Evolutionary conservation across 2,797 vertebrate species (phyloP).

Genomic region (Amniataba percoides): DNA sequence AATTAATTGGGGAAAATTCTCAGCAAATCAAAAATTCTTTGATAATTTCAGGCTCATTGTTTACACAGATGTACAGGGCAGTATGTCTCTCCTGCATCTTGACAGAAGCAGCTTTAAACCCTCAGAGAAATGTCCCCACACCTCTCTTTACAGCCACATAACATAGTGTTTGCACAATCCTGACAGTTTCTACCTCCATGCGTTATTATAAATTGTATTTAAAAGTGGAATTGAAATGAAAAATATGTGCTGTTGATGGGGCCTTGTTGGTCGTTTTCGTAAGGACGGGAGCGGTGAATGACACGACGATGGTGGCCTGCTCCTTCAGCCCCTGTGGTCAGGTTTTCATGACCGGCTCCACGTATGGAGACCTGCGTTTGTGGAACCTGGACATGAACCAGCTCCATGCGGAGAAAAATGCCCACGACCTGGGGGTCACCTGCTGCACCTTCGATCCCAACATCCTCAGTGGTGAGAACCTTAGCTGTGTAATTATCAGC

Average conservation of each 20-base stretch:
- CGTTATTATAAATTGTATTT: background rate
- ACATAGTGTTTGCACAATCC: constrained; percentile 9
- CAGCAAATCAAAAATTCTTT: background rate
- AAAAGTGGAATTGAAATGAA: background rate
- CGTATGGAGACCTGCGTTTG: constrained; percentile 92
- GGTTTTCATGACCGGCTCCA: constrained; percentile 93
- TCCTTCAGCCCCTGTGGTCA: constrained; percentile 92
- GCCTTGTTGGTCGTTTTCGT: constrained; percentile 36
- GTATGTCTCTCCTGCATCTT: background rate
- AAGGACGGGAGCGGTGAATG: constrained; percentile 88
- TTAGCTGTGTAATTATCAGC: background rate
- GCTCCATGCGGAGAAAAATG: constrained; percentile 89
- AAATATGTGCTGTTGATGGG: constrained; percentile 1
- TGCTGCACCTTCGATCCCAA: constrained; percentile 92
- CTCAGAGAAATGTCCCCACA: background rate
- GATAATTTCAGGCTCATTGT: background rate
- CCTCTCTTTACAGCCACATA: background rate
- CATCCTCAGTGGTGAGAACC: constrained; percentile 83
- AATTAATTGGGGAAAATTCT: background rate
- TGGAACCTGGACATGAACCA: constrained; percentile 93
- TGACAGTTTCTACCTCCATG: background rate
- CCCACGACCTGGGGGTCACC: constrained; percentile 94
- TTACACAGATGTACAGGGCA: background rate
- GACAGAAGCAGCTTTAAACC: background rate
- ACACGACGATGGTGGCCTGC: constrained; percentile 92